These are phyloP conservation scores for Diaphora mendica DNA, from an alignment of 2,888 invertebrate species.

Conservation along the genomic window DNA sequence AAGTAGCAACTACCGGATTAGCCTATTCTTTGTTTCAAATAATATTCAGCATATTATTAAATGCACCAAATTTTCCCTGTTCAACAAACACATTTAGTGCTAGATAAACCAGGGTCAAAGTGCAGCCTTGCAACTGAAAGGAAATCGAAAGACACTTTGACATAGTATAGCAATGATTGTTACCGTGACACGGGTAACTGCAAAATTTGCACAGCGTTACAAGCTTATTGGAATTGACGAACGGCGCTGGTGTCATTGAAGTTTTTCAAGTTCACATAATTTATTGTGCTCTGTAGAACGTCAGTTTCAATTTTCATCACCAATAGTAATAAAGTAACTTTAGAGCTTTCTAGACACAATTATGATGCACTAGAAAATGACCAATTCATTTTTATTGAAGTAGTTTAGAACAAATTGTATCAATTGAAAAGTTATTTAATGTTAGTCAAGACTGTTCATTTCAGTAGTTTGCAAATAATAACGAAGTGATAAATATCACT, in stretches of 20 bases:
- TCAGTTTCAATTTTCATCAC: neutral
- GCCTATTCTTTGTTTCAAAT: constrained; percentile 34
- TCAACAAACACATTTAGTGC: constrained; percentile 39
- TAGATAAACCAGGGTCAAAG: constrained; percentile 55
- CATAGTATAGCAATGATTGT: constrained; percentile 53
- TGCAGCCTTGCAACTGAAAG: constrained; percentile 68
- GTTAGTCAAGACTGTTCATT: constrained; percentile 48
- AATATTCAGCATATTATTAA: constrained; percentile 19
- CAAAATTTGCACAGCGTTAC: constrained; percentile 56
- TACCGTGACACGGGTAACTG: constrained; percentile 65
- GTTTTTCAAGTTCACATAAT: neutral
- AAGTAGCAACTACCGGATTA: constrained; percentile 21
- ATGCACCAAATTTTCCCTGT: constrained; percentile 45
- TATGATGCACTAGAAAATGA: constrained; percentile 33
- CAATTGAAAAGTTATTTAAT: constrained; percentile 47
- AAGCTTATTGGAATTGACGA: neutral
- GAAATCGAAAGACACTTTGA: constrained; percentile 70
- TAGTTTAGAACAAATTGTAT: constrained; percentile 35
- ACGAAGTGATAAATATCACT: neutral
- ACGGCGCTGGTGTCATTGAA: neutral
- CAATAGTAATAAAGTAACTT: neutral
- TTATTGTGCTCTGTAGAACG: neutral
- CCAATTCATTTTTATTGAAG: constrained; percentile 35
- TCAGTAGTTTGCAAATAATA: constrained; percentile 20
- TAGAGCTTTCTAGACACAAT: constrained; percentile 50